Percentiles rank a stretch among this genome's conserved stretches.
These are phyloP conservation scores for Psittacula derbiana DNA, from an alignment of 2,797 vertebrate genomes.

Conservation along the genomic window DNA sequence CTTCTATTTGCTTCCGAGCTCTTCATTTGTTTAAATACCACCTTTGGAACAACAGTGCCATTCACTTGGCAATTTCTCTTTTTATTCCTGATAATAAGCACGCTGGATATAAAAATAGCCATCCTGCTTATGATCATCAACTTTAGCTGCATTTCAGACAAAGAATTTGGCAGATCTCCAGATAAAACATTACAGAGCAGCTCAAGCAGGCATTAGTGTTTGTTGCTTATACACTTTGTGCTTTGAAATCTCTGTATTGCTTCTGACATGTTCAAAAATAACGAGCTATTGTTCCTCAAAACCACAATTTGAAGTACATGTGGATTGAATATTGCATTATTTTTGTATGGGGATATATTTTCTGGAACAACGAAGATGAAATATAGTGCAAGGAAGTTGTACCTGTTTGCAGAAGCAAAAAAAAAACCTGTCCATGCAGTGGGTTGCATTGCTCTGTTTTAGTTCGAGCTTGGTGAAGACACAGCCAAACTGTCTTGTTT, in stretches of 20 bases:
- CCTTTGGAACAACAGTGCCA: neutral
- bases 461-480: fast-evolving
- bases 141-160: neutral
- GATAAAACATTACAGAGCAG: neutral
- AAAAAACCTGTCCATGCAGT: fast-evolving
- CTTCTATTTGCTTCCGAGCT: conserved; percentile 28
- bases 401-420: neutral
- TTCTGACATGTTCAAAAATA: neutral
- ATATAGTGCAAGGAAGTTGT: neutral
- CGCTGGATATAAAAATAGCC: neutral
- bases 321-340: neutral
- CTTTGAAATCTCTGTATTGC: neutral
- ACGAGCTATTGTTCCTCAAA: neutral
- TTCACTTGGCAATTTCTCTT: conserved; percentile 3
- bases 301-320: neutral
- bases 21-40: neutral
- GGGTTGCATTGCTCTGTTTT: neutral
- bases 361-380: neutral
- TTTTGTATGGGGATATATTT: neutral
- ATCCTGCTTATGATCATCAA: neutral
- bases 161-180: conserved; percentile 19
- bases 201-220: neutral
- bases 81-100: neutral
- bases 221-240: neutral
- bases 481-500: neutral